Percentiles rank a stretch among this genome's conserved stretches.
phyloP scores from a whole-genome alignment of 2,113 vertebrate genomes.

The Apodemus speciosus region DNA sequence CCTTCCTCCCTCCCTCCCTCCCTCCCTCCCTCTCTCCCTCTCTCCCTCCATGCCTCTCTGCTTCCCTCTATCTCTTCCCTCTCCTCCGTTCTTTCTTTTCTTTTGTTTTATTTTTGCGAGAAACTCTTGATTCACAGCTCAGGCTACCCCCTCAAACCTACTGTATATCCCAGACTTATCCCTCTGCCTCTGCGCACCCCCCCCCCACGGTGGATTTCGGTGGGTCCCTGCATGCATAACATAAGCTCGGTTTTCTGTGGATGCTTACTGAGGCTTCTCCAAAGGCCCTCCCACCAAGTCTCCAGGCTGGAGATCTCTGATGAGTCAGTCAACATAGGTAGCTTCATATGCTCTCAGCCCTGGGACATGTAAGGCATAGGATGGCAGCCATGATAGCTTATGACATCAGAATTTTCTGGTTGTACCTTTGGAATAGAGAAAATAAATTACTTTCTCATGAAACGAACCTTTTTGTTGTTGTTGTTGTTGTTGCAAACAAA shows the following conservation, averaged over 20 bases:
- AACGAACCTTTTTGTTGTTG: background rate
- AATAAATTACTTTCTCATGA: background rate
- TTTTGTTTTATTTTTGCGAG: background rate
- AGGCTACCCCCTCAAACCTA: background rate
- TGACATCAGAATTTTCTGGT: background rate
- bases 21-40: background rate
- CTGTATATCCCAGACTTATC: background rate
- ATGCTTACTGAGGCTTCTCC: background rate
- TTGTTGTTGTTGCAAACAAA: background rate
- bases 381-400: rapidly evolving
- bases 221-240: no score
- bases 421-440: background rate
- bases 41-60: no score
- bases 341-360: rapidly evolving
- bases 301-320: background rate
- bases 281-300: background rate
- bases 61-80: no score
- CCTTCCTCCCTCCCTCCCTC: no score
- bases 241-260: background rate
- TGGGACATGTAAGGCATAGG: rapidly evolving
- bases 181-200: background rate
- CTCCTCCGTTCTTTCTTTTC: background rate
- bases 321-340: rapidly evolving
- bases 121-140: no score
- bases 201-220: no score